Conservation (phyloP, 1,140 invertebrate species). For the Amyelois transitella region DNA sequence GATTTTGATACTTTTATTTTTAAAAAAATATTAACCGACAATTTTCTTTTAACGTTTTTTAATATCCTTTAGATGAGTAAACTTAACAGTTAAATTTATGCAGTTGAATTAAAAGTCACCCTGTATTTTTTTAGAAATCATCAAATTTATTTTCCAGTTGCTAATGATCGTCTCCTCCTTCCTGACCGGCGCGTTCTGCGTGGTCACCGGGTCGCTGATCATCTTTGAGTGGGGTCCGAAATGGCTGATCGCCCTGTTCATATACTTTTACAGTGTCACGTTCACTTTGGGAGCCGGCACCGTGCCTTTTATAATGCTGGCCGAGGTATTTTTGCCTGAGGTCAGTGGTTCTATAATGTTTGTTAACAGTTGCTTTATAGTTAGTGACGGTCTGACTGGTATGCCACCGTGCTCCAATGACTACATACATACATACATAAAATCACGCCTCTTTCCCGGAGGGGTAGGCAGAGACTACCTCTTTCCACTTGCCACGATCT, state of each 20-base stretch:
- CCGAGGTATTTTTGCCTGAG: slow-evolving; percentile 53
- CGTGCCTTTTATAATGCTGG: slow-evolving; percentile 40
- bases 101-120: too few species aligned
- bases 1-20: not conserved
- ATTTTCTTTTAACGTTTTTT: too few species aligned
- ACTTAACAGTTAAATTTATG: too few species aligned
- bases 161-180: slow-evolving; percentile 46
- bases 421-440: too few species aligned
- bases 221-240: slow-evolving; percentile 46
- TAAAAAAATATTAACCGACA: not conserved
- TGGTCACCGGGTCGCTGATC: slow-evolving; percentile 40
- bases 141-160: slow-evolving; percentile 25
- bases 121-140: slow-evolving; percentile 3
- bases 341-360: too few species aligned
- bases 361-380: too few species aligned
- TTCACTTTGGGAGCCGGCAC: slow-evolving; percentile 45
- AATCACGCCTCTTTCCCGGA: too few species aligned
- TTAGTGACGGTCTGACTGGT: too few species aligned
- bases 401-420: too few species aligned
- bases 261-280: slow-evolving; percentile 34
- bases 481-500: too few species aligned
- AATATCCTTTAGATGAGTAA: too few species aligned
- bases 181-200: slow-evolving; percentile 24
- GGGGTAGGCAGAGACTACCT: too few species aligned
- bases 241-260: slow-evolving; percentile 37